Percentiles rank a stretch among this genome's conserved stretches.
Conservation (phyloP, 2,888 invertebrate genomes). For the Synergus gifuensis region DNA sequence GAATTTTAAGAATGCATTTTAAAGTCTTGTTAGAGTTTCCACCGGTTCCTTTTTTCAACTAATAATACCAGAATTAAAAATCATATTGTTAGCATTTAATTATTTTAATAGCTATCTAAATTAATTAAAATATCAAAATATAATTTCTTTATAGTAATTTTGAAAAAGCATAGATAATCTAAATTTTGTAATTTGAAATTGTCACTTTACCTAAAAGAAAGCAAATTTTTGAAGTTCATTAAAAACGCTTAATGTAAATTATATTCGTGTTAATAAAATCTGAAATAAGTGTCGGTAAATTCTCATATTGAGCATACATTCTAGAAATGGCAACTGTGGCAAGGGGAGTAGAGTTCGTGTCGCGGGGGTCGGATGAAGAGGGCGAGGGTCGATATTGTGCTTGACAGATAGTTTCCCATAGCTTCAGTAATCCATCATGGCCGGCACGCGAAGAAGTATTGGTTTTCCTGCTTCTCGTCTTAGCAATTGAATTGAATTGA, state of each 20-base stretch:
- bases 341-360: slow-evolving; percentile 64
- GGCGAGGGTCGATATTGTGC: slow-evolving; percentile 77
- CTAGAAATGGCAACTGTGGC: slow-evolving; percentile 57
- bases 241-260: too few relatives aligned
- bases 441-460: slow-evolving; percentile 75
- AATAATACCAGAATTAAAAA: too few relatives aligned
- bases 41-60: background rate
- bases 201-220: too few relatives aligned
- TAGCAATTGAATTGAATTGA: slow-evolving; percentile 70
- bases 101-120: too few relatives aligned
- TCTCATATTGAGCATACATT: slow-evolving; percentile 20
- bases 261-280: background rate
- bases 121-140: too few relatives aligned
- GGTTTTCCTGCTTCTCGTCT: slow-evolving; percentile 74
- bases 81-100: too few relatives aligned
- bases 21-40: background rate
- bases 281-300: background rate
- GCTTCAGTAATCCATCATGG: slow-evolving; percentile 77
- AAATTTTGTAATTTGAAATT: too few relatives aligned
- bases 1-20: slow-evolving; percentile 20
- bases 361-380: slow-evolving; percentile 72
- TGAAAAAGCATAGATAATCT: too few relatives aligned
- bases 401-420: slow-evolving; percentile 78
- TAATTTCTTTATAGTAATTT: too few relatives aligned
- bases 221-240: too few relatives aligned